Conservation (phyloP, 30 jellyfish, hydroid and myxozoan species). For the Euphysa ruthae region DNA sequence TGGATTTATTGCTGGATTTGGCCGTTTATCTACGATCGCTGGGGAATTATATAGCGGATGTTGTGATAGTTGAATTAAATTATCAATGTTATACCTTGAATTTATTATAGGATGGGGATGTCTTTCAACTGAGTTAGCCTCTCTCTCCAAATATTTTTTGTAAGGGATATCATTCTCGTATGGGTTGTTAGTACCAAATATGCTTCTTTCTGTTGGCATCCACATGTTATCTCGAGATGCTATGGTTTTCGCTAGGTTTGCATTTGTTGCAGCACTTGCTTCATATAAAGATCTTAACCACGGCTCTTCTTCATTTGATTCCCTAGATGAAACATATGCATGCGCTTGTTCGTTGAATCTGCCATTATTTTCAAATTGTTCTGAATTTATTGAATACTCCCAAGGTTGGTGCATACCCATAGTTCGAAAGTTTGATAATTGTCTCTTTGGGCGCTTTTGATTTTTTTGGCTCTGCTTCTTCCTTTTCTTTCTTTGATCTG, state of each 20-base stretch:
- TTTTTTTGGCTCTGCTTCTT: not conserved
- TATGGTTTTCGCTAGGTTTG: not conserved
- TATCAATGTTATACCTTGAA: not conserved
- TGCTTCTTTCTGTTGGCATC: not conserved
- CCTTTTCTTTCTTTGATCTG: too few relatives aligned
- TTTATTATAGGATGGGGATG: not conserved
- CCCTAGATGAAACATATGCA: not conserved
- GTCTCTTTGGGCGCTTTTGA: not conserved
- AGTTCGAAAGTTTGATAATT: not conserved
- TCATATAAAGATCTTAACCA: not conserved
- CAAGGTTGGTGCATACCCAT: conserved; percentile 1
- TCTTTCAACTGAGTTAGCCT: not conserved
- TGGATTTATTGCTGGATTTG: too few relatives aligned
- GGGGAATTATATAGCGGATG: not conserved
- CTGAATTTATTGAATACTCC: not conserved
- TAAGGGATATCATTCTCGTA: not conserved
- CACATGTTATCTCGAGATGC: not conserved
- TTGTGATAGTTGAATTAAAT: not conserved
- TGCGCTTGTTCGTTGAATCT: not conserved
- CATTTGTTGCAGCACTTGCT: not conserved
- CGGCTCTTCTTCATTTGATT: not conserved
- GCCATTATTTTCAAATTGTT: not conserved
- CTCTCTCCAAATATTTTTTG: not conserved
- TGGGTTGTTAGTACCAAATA: not conserved
- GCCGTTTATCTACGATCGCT: not conserved